Conservation (phyloP, 1,140 invertebrate species). For the Leptinotarsa lineolata region DNA sequence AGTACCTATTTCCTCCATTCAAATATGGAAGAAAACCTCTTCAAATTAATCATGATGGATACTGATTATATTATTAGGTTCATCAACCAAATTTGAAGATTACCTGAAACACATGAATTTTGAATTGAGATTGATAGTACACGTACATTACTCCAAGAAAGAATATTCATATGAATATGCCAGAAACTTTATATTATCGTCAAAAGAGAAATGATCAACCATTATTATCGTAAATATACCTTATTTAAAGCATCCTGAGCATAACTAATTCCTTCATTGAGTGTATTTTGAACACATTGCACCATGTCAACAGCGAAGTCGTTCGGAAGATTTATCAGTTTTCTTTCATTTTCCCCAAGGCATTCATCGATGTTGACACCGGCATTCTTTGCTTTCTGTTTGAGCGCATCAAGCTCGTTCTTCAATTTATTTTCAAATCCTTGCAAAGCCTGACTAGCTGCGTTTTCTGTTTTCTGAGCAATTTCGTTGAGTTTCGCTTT, state of each 20-base stretch:
- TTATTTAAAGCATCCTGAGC: slow-evolving; percentile 15
- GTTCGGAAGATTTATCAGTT: slow-evolving; percentile 3
- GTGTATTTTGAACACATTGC: neutral
- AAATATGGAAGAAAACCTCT: no score
- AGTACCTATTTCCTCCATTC: no score
- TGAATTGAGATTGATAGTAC: no score
- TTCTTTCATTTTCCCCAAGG: neutral
- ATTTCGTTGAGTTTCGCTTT: slow-evolving; percentile 7
- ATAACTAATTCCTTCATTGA: slow-evolving; percentile 7
- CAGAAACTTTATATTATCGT: no score
- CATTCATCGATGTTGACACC: slow-evolving; percentile 17
- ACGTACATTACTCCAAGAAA: no score
- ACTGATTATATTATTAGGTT: no score
- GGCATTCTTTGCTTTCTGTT: slow-evolving; percentile 23
- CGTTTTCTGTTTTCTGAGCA: slow-evolving; percentile 19
- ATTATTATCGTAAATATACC: neutral
- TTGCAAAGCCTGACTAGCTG: slow-evolving; percentile 15
- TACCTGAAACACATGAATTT: no score
- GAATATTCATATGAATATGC: no score
- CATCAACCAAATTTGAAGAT: no score
- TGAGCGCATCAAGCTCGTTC: slow-evolving; percentile 27
- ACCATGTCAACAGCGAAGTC: slow-evolving; percentile 11
- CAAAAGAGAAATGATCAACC: no score
- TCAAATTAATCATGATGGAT: no score
- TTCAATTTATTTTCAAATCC: slow-evolving; percentile 17